Base-by-base conservation (phyloP, 2,797 vertebrate genomes). In the Arnoldichthys spilopterus region DNA sequence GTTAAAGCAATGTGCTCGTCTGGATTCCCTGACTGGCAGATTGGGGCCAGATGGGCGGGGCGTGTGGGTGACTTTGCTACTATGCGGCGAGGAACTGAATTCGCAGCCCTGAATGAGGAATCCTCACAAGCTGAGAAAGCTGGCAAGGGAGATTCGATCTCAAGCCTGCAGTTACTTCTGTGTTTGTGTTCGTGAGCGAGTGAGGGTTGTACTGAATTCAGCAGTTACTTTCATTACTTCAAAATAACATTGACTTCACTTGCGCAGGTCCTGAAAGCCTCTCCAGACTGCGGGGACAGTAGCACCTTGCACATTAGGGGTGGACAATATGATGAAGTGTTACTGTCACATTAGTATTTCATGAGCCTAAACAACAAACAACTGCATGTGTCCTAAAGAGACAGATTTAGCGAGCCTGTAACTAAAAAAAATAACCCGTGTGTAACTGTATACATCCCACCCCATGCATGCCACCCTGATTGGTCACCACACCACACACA, bases 41-140 rank as follows among this genome's bases (percentile, higher is more conserved):
- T 80, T 22, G 62, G 56, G 76, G 84, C 51, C 75, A 61, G 37
- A 32, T 72, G 16, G 30, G 13, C 32, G 28, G 28, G 72, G 20
- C 53, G 3, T 47, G 12, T 45, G 40, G 53, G 62, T 28, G 37
- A 77, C 37, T 66, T 86, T 77, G 68, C 72, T 7, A 71, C 88
- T 64, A 84, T 83, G 85, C 85, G 85, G 87, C 82, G 85, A 85
- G 71, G 86, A 70, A 83, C 85, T 90, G 86, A 88, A 92, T 93
- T 89, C 91, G 80, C 78, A 5, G 66, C 71, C 85, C 86, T 63
- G 85, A 86, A 86, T 81, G 74, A 77, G 84, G 67, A 53, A 85
- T 76, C 83, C 83, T 84, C 83, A 82, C 83, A 85, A 13, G 85
- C 81, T 79, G 80, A 77, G 80, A 71, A 72, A 85, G 81, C 82